A percentile compares a stretch with the other conserved stretches of the same genome.
Evolutionary conservation across 1,140 invertebrate genomes (phyloP).

Genomic region (Magallana angulata): DNA sequence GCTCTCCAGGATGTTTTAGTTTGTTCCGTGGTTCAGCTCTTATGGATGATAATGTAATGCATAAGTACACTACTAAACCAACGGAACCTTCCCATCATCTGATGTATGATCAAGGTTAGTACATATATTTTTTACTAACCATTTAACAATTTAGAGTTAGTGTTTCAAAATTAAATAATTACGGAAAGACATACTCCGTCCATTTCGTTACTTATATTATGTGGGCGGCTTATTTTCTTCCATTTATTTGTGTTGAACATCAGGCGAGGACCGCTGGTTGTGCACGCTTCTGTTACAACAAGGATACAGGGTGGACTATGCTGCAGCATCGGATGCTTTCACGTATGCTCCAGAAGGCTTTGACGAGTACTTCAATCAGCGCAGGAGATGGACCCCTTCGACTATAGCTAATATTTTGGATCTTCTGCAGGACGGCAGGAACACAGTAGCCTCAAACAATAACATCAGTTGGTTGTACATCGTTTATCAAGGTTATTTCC

Average conservation of each 20-base stretch:
- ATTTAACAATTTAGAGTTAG: no score
- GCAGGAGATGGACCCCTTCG: constrained; percentile 84
- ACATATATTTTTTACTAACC: no score
- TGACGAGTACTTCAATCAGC: constrained; percentile 79
- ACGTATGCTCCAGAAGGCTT: constrained; percentile 84
- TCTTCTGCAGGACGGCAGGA: constrained; percentile 81
- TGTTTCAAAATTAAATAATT: no score
- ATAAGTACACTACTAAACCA: constrained; percentile 73
- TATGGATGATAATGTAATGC: constrained; percentile 77
- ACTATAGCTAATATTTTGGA: constrained; percentile 86
- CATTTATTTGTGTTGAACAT: neutral
- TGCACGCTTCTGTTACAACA: constrained; percentile 84
- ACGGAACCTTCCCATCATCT: constrained; percentile 73
- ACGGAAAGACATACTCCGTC: no score
- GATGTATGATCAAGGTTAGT: constrained; percentile 75
- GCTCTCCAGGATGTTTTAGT: constrained; percentile 77
- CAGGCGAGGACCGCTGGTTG: constrained; percentile 85
- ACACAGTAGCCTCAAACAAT: constrained; percentile 82
- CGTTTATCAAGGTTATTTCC: constrained; percentile 69
- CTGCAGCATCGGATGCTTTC: constrained; percentile 84
- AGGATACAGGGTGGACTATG: constrained; percentile 85
- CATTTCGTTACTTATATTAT: no score
- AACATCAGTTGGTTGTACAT: constrained; percentile 84
- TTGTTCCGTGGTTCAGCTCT: constrained; percentile 74
- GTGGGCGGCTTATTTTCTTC: no score